Base-by-base conservation (phyloP, 2,888 invertebrate species). In the Drosophila formosana region DNA sequence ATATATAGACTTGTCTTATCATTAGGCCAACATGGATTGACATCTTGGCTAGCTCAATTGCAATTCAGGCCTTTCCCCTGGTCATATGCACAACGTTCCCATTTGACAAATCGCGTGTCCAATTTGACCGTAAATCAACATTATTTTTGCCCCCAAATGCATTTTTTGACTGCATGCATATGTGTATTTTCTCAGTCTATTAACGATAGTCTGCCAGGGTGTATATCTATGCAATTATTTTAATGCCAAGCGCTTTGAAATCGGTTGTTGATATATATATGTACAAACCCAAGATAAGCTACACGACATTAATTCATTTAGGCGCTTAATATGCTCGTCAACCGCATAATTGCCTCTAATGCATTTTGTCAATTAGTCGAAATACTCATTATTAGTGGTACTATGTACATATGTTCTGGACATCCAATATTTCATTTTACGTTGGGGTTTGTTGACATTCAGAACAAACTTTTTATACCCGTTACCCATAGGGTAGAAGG, bases 291-390 rank as follows among this genome's bases (percentile, higher is more conserved):
- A 18, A 61, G 76, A 75, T 75, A 75, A 30, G 51, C 61, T 25
- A 8, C 76, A 80, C 80, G 71, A 58, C 57, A 65, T 41, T 51
- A 51, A 52, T 79, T 75, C 76, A 80, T 67, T 74, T 62, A 25
- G 25, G 50, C 18, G 51, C 47, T 25, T 60, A 56, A 77, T 78
- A 43, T 37, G 52, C 39, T 50, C 56, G 66, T 66, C 72, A 51
- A 67, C 65, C 70, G 71, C 82, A 89, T 83, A 89, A 83, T 88
- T 78, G 88, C 71, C 79, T 39, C 50, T 64, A 88, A 89, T 83
- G 89, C 89, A 83, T 61, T 82, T 79, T 52, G 56, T 50, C 80
- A 83, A 89, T 89, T 88, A 88, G 61, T 52, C 67, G 72, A 83
- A 63, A 60, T 64, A 52, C 71, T 80, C 81, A 76, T 13, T 46